phyloP scores from a whole-genome alignment of 2,113 vertebrate species.

The Bos javanicus region DNA sequence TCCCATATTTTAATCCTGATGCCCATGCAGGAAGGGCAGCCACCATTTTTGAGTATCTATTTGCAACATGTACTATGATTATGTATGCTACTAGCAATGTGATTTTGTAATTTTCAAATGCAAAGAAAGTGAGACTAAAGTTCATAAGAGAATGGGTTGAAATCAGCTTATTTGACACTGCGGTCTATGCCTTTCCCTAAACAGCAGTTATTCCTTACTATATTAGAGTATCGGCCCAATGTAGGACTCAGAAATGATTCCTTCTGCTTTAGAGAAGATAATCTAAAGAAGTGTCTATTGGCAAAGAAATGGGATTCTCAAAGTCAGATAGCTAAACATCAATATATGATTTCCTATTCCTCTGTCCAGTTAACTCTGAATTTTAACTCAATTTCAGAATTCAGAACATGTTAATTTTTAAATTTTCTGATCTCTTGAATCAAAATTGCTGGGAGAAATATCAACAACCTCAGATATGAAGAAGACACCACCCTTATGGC shows the following conservation, averaged over 20 bases:
- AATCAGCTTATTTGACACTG: not conserved
- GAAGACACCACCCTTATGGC: not conserved
- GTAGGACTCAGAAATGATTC: not conserved
- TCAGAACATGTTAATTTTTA: not conserved
- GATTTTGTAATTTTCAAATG: not conserved
- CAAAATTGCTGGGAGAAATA: not conserved
- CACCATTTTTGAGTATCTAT: not conserved
- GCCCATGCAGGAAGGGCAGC: not conserved
- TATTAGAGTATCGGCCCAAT: not conserved
- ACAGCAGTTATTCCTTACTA: not conserved
- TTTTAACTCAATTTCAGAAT: not conserved
- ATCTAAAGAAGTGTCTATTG: not conserved
- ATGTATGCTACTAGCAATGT: not conserved
- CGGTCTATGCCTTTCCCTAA: not conserved
- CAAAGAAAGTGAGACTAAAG: not conserved
- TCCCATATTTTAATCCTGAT: not conserved
- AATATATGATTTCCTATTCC: not conserved
- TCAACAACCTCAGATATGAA: not conserved
- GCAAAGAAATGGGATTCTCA: not conserved
- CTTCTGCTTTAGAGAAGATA: not conserved
- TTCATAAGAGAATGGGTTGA: not conserved
- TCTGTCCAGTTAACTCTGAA: not conserved
- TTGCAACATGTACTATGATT: not conserved
- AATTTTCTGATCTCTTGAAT: not conserved
- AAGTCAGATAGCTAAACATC: not conserved